phyloP scores from a whole-genome alignment of 2,113 vertebrate genomes.

The Pygoscelis antarcticus region DNA sequence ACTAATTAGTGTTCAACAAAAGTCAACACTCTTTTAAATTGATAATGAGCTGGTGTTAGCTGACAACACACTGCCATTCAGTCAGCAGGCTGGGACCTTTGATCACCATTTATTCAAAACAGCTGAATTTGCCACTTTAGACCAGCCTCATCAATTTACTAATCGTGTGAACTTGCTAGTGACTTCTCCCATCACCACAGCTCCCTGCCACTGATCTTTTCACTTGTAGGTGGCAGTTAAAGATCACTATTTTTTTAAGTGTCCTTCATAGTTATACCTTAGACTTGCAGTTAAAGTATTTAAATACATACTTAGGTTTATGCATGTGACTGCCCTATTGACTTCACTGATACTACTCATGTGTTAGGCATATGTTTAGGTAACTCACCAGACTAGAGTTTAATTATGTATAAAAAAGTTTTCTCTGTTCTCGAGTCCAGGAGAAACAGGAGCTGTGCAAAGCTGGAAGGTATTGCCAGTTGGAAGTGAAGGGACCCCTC shows the following conservation, averaged over 20 bases:
- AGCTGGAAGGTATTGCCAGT: background rate
- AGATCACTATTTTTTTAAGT: background rate
- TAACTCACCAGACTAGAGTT: background rate
- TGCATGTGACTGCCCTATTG: background rate
- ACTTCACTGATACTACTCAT: background rate
- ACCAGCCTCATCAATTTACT: background rate
- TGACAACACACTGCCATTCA: background rate
- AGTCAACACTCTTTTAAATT: background rate
- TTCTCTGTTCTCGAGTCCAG: background rate
- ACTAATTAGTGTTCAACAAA: background rate
- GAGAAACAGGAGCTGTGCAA: background rate
- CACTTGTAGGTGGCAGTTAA: background rate
- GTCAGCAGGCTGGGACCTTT: background rate
- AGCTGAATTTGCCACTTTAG: background rate
- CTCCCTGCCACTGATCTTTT: background rate
- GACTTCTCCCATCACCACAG: background rate
- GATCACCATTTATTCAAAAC: background rate
- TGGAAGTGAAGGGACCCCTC: background rate
- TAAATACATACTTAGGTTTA: background rate
- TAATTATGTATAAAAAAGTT: background rate
- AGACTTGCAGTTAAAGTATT: background rate
- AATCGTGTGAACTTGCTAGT: background rate
- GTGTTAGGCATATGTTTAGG: background rate
- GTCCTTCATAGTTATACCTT: background rate
- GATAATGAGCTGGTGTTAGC: background rate